Evolutionary conservation across 35 echinoderm and acorn worm species (phyloP).

Genomic region (Ptychodera flava): DNA sequence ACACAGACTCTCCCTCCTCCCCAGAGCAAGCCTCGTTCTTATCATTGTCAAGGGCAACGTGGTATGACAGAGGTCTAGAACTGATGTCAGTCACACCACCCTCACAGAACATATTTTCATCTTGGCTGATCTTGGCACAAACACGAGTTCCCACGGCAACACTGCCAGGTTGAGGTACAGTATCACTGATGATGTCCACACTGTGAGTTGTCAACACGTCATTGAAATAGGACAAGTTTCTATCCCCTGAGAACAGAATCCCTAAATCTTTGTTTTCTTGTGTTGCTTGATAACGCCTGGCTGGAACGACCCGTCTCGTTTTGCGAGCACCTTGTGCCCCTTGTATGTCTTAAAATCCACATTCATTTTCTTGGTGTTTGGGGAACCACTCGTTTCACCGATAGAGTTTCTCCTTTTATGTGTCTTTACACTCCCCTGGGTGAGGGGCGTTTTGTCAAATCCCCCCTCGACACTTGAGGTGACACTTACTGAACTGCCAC

Average conservation of each 20-base stretch:
- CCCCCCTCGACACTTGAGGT: neutral
- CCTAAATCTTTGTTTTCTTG: conserved; percentile 41
- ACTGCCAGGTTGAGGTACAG: conserved; percentile 42
- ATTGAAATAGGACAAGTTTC: conserved; percentile 17
- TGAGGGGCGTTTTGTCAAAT: neutral
- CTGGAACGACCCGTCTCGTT: conserved; percentile 30
- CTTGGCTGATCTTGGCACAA: conserved; percentile 50
- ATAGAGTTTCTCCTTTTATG: neutral
- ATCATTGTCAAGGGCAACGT: conserved; percentile 12
- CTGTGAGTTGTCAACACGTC: conserved; percentile 38
- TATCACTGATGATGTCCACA: conserved; percentile 57
- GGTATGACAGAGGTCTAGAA: conserved; percentile 21
- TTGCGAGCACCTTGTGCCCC: conserved; percentile 57
- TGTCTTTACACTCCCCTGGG: neutral
- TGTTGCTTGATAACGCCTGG: conserved; percentile 66
- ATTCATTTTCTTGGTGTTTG: conserved; percentile 62
- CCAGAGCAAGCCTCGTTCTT: neutral
- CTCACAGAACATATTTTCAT: conserved; percentile 43
- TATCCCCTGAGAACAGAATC: conserved; percentile 58
- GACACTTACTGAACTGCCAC: neutral
- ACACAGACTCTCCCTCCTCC: conserved; percentile 31
- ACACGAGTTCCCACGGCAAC: conserved; percentile 52
- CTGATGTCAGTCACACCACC: conserved; percentile 40
- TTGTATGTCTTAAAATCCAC: conserved; percentile 53
- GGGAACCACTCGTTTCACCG: conserved; percentile 12